These are phyloP conservation scores for Paelopatides confundens DNA, from an alignment of 53 echinoderm and acorn worm genomes.

Conservation along the genomic window DNA sequence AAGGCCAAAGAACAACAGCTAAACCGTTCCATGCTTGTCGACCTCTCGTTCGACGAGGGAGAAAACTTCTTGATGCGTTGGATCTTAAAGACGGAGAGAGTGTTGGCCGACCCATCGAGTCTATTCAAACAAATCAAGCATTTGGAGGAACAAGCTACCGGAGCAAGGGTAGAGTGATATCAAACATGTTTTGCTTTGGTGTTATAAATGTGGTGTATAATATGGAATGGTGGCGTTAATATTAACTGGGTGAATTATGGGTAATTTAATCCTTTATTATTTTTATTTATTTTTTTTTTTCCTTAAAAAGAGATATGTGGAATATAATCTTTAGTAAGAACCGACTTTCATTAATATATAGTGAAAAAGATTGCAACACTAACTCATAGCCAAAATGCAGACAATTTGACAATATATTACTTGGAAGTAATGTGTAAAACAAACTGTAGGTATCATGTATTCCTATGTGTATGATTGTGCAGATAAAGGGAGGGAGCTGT, in stretches of 20 bases:
- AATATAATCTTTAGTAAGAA: neutral
- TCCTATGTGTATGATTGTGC: too few species aligned
- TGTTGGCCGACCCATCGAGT: slow-evolving; percentile 62
- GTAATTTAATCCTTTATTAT: neutral
- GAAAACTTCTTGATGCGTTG: slow-evolving; percentile 82
- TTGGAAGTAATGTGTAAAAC: too few species aligned
- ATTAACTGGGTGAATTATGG: neutral
- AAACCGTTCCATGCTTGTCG: slow-evolving; percentile 72
- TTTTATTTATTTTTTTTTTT: too few species aligned
- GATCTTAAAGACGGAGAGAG: slow-evolving; percentile 85
- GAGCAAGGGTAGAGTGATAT: slow-evolving; percentile 34
- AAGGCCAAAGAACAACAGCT: slow-evolving; percentile 60
- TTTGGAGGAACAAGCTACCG: slow-evolving; percentile 59
- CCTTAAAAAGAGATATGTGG: too few species aligned
- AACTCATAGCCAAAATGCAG: too few species aligned
- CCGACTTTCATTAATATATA: neutral
- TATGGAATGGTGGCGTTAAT: neutral
- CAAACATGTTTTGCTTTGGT: neutral
- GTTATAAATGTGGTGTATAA: slow-evolving; percentile 1
- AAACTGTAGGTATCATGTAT: too few species aligned
- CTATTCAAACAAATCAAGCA: slow-evolving; percentile 74
- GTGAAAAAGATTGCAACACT: neutral
- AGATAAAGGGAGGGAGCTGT: neutral
- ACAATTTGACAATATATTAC: too few species aligned
- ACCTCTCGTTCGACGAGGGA: slow-evolving; percentile 72